A percentile compares a stretch with the other conserved stretches of the same genome.
These are phyloP conservation scores for Nomada lathburiana DNA, from an alignment of 2,888 invertebrate species.

Conservation along the genomic window DNA sequence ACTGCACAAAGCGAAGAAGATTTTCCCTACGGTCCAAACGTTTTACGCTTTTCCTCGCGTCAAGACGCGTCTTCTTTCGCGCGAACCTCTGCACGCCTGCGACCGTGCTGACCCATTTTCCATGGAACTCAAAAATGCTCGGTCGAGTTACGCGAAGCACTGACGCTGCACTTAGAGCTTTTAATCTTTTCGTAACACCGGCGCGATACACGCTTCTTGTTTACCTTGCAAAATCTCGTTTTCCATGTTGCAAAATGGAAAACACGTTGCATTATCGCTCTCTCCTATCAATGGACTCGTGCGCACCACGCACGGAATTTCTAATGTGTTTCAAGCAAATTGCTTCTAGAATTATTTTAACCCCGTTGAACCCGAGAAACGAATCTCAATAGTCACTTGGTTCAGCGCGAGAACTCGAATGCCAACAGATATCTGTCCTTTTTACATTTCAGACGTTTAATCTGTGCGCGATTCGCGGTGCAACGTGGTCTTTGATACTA, in stretches of 20 bases:
- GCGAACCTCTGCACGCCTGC: not conserved
- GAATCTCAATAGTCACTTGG: too few relatives aligned
- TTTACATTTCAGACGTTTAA: too few relatives aligned
- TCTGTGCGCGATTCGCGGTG: too few relatives aligned
- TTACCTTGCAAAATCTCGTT: slow-evolving; percentile 5
- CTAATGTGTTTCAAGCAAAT: not conserved
- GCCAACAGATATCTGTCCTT: too few relatives aligned
- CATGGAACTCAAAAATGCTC: slow-evolving; percentile 14
- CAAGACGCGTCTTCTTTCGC: not conserved
- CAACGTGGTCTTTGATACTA: too few relatives aligned
- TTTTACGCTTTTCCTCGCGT: not conserved
- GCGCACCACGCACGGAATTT: too few relatives aligned
- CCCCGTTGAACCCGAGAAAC: not conserved
- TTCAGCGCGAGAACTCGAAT: too few relatives aligned
- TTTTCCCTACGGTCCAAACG: not conserved
- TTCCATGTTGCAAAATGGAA: not conserved
- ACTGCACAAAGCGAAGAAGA: slow-evolving; percentile 18
- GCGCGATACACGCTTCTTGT: not conserved
- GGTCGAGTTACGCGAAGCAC: not conserved
- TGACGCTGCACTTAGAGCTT: not conserved
- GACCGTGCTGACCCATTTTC: slow-evolving; percentile 40
- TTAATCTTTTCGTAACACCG: slow-evolving; percentile 25
- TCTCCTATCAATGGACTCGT: too few relatives aligned
- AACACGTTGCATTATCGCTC: not conserved
- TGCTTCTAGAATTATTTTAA: not conserved